Evolutionary conservation across 1,140 invertebrate species (phyloP).

Genomic region (Meloidogyne exigua): DNA sequence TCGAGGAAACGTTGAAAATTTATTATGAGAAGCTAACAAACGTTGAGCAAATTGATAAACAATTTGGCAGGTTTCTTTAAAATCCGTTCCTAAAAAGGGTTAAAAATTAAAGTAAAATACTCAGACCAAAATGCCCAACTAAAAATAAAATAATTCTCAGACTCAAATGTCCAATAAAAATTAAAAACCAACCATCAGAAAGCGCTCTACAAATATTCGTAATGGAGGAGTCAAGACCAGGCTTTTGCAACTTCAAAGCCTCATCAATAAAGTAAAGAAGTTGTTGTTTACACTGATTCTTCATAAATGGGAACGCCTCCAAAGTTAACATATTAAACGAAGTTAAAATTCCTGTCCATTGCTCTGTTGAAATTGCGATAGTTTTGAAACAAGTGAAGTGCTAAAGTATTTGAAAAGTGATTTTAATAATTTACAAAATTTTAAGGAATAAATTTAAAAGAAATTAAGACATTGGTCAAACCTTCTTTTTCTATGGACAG

Average conservation of each 20-base stretch:
- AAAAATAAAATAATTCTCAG: background rate
- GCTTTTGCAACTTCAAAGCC: conserved; percentile 31
- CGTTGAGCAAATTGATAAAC: conserved; percentile 31
- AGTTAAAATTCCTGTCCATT: conserved; percentile 5
- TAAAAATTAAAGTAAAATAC: background rate
- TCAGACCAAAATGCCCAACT: too few relatives aligned
- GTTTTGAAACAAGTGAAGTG: conserved; percentile 7
- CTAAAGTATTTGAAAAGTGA: background rate
- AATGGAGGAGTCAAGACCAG: conserved; percentile 30
- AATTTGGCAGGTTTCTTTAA: conserved; percentile 36
- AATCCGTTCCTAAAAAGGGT: conserved; percentile 34
- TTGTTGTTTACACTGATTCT: conserved; percentile 25
- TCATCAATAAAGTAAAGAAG: conserved; percentile 36
- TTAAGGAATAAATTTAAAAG: too few relatives aligned
- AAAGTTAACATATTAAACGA: conserved; percentile 33
- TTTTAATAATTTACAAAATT: too few relatives aligned
- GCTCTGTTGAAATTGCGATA: conserved; percentile 24
- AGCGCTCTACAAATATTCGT: conserved; percentile 34
- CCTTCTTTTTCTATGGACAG: too few relatives aligned
- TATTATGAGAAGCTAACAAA: conserved; percentile 29
- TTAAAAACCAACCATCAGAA: conserved; percentile 34
- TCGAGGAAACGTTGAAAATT: conserved; percentile 26
- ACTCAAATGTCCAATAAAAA: background rate
- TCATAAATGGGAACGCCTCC: conserved; percentile 30
- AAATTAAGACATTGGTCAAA: background rate